These are phyloP conservation scores for Meiosimyza platycephala DNA, from an alignment of 2,888 invertebrate genomes.

Conservation along the genomic window DNA sequence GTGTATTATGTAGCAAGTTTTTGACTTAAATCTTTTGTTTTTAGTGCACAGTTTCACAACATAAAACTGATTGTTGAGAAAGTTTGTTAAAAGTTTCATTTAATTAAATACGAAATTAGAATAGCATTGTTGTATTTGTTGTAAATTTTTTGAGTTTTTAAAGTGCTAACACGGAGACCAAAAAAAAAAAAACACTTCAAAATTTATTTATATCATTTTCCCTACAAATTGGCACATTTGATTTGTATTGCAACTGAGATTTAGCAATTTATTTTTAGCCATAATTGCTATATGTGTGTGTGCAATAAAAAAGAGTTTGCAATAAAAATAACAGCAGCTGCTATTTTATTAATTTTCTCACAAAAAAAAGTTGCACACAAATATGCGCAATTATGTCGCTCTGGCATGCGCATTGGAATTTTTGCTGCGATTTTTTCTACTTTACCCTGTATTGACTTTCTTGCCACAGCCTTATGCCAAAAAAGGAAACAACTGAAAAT, in stretches of 20 bases:
- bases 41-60: background rate
- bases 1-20: constrained; percentile 2
- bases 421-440: background rate
- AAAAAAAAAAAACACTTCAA: background rate
- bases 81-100: too few relatives aligned
- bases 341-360: background rate
- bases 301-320: background rate
- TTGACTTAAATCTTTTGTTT: constrained; percentile 35
- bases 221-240: background rate
- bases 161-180: too few relatives aligned
- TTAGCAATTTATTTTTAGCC: background rate
- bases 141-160: too few relatives aligned
- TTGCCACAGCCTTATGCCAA: constrained; percentile 9
- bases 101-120: too few relatives aligned
- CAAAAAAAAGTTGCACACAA: background rate
- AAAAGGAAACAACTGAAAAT: constrained; percentile 16
- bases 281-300: too few relatives aligned
- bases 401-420: constrained; percentile 30
- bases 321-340: constrained; percentile 1
- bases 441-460: background rate
- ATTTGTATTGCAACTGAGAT: background rate
- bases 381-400: constrained; percentile 26
- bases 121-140: too few relatives aligned
- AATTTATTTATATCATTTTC: background rate
- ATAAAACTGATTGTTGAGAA: background rate